Percentiles rank a stretch among this genome's conserved stretches.
Evolutionary conservation across 2,888 invertebrate species (phyloP).

Genomic region (Pseudolycoriella hygida): DNA sequence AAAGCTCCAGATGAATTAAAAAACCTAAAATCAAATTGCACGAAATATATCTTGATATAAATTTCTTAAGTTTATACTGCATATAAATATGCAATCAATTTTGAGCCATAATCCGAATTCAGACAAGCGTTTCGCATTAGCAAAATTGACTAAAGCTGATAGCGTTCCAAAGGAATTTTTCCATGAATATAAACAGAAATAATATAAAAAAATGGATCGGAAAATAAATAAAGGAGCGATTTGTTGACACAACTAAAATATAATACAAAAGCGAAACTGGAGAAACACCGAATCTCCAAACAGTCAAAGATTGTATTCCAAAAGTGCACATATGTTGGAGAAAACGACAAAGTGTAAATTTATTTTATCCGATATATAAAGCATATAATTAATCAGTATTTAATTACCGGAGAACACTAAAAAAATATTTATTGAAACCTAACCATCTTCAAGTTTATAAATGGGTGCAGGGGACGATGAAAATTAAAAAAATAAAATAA

Average conservation of each 20-base stretch:
- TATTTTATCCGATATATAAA: not conserved
- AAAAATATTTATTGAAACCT: slow-evolving; percentile 1
- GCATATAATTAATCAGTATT: slow-evolving; percentile 1
- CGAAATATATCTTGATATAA: no score
- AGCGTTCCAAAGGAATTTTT: not conserved
- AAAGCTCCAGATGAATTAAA: no score
- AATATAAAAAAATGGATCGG: no score
- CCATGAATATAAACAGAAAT: no score
- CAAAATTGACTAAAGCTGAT: not conserved
- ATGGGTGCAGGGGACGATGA: not conserved
- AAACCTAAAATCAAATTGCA: no score
- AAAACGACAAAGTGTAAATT: not conserved
- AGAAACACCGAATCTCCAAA: not conserved
- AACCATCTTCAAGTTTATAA: not conserved
- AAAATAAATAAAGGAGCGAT: no score
- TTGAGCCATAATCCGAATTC: not conserved
- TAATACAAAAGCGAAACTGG: no score
- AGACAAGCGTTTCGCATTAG: not conserved
- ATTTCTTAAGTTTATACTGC: no score
- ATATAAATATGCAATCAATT: not conserved
- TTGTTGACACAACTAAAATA: no score
- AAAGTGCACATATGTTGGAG: no score
- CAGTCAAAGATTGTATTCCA: no score
- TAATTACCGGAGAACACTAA: not conserved
- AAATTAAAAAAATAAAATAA: no score